Evolutionary conservation across 2,888 invertebrate genomes (phyloP).

Genomic region (Spodoptera picta): DNA sequence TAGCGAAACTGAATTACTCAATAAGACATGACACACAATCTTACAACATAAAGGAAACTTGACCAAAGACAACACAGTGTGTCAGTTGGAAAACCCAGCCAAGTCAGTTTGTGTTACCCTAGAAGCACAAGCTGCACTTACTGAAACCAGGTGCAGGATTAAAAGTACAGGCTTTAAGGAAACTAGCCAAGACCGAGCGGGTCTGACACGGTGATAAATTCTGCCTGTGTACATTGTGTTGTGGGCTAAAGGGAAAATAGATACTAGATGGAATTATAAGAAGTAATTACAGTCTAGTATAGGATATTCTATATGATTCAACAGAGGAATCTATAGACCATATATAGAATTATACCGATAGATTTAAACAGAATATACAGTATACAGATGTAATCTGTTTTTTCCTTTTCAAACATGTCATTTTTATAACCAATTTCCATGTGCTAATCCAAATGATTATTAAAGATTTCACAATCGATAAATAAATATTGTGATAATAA

Average conservation of each 20-base stretch:
- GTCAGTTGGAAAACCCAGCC: constrained; percentile 48
- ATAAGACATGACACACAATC: neutral
- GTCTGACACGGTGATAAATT: constrained; percentile 45
- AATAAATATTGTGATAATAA: too few relatives aligned
- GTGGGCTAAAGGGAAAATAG: constrained; percentile 6
- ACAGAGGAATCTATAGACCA: too few relatives aligned
- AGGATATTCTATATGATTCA: too few relatives aligned
- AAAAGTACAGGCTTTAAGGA: constrained; percentile 73
- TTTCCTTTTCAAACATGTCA: too few relatives aligned
- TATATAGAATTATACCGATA: too few relatives aligned
- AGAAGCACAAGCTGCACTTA: constrained; percentile 76
- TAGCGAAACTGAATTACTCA: neutral
- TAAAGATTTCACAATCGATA: too few relatives aligned
- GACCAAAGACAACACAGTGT: constrained; percentile 42
- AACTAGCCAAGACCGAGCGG: constrained; percentile 48
- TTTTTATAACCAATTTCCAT: too few relatives aligned
- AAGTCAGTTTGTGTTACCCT: constrained; percentile 38
- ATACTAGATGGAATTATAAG: neutral
- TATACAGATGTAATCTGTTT: too few relatives aligned
- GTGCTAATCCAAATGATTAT: too few relatives aligned
- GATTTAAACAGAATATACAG: too few relatives aligned
- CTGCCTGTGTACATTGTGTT: constrained; percentile 25
- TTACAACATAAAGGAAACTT: constrained; percentile 10
- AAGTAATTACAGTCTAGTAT: neutral
- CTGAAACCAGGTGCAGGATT: constrained; percentile 78